Conservation (phyloP, 2,113 vertebrate genomes). For the Cyprinodon variegatus region DNA sequence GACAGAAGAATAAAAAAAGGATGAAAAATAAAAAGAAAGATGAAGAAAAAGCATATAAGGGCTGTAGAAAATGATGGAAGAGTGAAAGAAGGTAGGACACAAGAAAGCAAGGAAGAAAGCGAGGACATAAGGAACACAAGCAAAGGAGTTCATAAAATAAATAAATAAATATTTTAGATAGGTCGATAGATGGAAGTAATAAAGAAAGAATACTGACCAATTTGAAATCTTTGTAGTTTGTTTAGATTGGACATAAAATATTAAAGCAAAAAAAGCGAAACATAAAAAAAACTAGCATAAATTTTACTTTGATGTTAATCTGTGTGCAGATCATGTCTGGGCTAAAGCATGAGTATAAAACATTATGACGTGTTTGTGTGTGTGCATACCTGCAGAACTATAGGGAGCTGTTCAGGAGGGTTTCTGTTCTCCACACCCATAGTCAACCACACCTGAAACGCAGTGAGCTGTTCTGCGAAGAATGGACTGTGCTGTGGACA, state of each 20-base stretch:
- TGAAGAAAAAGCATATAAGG: no score
- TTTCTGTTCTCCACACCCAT: conserved; percentile 99
- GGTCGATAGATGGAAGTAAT: neutral
- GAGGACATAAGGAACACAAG: no score
- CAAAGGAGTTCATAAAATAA: neutral
- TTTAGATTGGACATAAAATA: neutral
- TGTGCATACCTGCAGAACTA: conserved; percentile 89
- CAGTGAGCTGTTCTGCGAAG: conserved; percentile 96
- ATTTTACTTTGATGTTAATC: neutral
- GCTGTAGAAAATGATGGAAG: neutral
- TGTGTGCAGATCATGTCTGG: neutral
- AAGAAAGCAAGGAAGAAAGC: no score
- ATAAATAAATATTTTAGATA: neutral
- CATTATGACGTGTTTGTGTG: conserved; percentile 8
- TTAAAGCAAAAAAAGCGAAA: neutral
- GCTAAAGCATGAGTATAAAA: neutral
- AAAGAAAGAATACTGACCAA: neutral
- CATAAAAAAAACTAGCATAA: neutral
- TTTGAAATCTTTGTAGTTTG: neutral
- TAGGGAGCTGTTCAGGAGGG: conserved; percentile 96
- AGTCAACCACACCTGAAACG: conserved; percentile 97
- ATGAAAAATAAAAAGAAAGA: no score
- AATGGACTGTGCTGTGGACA: conserved; percentile 93
- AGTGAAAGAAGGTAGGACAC: neutral
- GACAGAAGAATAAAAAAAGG: no score